Percentiles rank a stretch among this genome's conserved stretches.
phyloP scores from a whole-genome alignment of 2,113 vertebrate species.

The Progne subis region DNA sequence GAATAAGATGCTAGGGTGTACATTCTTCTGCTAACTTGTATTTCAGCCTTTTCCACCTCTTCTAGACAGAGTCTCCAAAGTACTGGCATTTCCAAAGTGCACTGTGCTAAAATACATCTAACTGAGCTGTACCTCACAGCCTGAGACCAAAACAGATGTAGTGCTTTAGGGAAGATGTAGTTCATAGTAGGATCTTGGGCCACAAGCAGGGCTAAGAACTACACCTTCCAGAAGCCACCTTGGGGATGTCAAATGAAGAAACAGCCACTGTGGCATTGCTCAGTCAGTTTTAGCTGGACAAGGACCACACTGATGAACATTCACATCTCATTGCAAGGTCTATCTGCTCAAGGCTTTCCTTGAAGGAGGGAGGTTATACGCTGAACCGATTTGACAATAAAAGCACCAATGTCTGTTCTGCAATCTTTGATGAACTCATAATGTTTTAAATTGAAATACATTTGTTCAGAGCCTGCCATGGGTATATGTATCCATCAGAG shows the following conservation, averaged over 20 bases:
- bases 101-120: background rate
- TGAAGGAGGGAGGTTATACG: background rate
- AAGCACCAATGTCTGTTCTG: background rate
- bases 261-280: background rate
- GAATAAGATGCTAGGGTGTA: background rate
- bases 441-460: conserved; percentile 24
- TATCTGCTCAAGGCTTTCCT: background rate
- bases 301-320: background rate
- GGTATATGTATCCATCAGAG: background rate
- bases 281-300: background rate
- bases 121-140: background rate
- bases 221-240: background rate
- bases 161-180: background rate
- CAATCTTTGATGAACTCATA: conserved; percentile 3
- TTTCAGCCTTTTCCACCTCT: background rate
- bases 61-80: background rate
- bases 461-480: background rate
- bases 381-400: background rate
- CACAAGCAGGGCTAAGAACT: background rate
- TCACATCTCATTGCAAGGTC: background rate
- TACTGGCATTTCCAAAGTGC: background rate
- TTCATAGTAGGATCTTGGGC: background rate
- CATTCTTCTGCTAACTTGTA: background rate
- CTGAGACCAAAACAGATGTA: background rate
- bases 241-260: background rate